Evolutionary conservation across 2,797 vertebrate species (phyloP), one percentile per base, ranked within the genome.

Genomic region (Syngnathus rostellatus): DNA sequence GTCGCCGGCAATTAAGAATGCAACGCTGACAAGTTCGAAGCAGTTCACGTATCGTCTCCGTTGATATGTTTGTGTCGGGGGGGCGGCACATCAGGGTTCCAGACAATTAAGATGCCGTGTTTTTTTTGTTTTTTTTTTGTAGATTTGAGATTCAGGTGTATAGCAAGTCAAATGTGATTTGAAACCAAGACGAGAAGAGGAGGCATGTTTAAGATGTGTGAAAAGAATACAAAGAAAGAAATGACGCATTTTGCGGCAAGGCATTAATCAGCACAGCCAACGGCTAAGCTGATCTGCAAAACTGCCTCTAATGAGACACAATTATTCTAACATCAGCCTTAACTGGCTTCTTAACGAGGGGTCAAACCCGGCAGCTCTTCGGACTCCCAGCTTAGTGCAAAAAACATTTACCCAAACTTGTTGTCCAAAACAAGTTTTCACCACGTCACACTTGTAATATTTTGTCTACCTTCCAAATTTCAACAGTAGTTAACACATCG

Each of bases 1-100:
- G 74, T 85, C 80, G 81, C 75, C 87, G 90, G 92, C 90, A 93
- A 93, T 93, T 93, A 93, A 45, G 91, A 87, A 92, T 90, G 84
- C 81, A 82, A 89, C 82, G 86, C 87, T 93, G 92, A 93, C 92
- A 93, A 91, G 91, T 92, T 93, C 90, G 91, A 91, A 91, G 92
- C 92, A 93, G 92, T 92, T 93, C 92, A 92, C 80, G 82, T 92
- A 80, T 87, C 91, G 90, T 93, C 91, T 92, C 89, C 85, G 86
- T 89, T 92, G 91, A 93, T 92, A 88, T 89, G 88, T 88, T 89
- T 86, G 88, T 88, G 88, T 77, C 74, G 80, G 85, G 60, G 90
- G 89, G 85, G 86, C 77, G 73, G 87, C 84, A 78, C 86, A 83
- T 87, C 83, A 75, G 83, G 88, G 86, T 91, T 91, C 88, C 91